Evolutionary conservation across 1,140 invertebrate species (phyloP), one percentile per base, ranked within the genome.

Genomic region (Goniozus legneri): DNA sequence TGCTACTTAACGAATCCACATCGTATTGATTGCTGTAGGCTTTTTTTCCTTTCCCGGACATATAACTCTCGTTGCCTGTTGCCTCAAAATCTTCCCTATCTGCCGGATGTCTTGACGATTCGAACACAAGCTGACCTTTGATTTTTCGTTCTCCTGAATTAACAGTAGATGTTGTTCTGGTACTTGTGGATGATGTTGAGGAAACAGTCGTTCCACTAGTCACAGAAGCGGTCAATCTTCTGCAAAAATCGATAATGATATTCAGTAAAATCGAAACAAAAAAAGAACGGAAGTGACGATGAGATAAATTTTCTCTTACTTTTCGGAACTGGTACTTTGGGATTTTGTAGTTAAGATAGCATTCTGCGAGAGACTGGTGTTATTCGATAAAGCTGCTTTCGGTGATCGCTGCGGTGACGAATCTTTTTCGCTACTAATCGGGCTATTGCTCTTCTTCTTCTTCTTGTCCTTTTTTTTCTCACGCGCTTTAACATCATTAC

Each of bases 391-490:
- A 8, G 56, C 43, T 6, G 54, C 32, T 37, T 71, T 73, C 0
- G 67, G 51, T 14, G 62, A 62, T 34, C 67, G 56, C 21, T 73
- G 67, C 0, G 71, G 64, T 14, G 70, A 74, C 0, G 56, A 47
- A 33, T 75, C 67, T 41, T 72, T 73, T 4, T 68, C 61, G 34
- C 63, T 69, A 12, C 41, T 62, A 30, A 24, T 62, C 34, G 58
- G 54, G 53, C 51, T 67, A 47, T 43, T 62, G 14, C 42, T 79
- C 55, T 89, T 87, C 56, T 89, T 87, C 68, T 89, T 89, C 67
- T 88, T 89, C 69, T 90, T 90, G 49, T 90, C 87, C 62, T 87
- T 88, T 40, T 80, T 80, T 52, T 81, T 82, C 32, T 78, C 76
- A 43, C 79, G 78, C 0, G 80, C 73, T 54, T 86, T 84, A 1